These are phyloP conservation scores for Prenolepis imparis DNA, from an alignment of 2,888 invertebrate genomes.

Conservation along the genomic window DNA sequence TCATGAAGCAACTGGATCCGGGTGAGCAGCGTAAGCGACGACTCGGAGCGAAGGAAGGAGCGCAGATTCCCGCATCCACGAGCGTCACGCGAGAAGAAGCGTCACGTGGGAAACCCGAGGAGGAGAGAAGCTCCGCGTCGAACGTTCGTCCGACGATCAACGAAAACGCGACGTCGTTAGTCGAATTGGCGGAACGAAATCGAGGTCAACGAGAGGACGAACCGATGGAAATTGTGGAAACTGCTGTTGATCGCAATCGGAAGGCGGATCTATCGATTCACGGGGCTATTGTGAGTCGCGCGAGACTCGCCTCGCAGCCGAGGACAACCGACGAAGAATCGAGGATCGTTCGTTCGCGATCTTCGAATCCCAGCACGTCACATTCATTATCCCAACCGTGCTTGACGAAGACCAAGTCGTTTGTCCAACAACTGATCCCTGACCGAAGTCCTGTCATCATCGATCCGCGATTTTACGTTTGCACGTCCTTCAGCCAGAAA, in stretches of 20 bases:
- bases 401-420: neutral
- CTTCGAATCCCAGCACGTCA: neutral
- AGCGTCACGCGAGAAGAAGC: neutral
- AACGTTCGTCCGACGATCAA: neutral
- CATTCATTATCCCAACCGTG: neutral
- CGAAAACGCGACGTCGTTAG: neutral
- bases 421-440: neutral
- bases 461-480: constrained; percentile 36
- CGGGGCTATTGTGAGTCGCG: neutral
- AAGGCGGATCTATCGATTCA: neutral
- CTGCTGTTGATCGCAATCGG: neutral
- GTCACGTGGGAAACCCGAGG: neutral
- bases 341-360: neutral
- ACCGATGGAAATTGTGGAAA: neutral
- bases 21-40: constrained; percentile 15
- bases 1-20: constrained; percentile 59
- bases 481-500: constrained; percentile 32
- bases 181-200: neutral
- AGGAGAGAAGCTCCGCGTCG: neutral
- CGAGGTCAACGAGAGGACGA: neutral
- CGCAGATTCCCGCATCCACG: neutral
- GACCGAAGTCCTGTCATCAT: neutral
- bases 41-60: neutral
- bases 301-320: neutral
- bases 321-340: neutral